A percentile compares a stretch with the other conserved stretches of the same genome.
Conservation (phyloP, 2,888 invertebrate species). For the Gymnoscelis rufifasciata region DNA sequence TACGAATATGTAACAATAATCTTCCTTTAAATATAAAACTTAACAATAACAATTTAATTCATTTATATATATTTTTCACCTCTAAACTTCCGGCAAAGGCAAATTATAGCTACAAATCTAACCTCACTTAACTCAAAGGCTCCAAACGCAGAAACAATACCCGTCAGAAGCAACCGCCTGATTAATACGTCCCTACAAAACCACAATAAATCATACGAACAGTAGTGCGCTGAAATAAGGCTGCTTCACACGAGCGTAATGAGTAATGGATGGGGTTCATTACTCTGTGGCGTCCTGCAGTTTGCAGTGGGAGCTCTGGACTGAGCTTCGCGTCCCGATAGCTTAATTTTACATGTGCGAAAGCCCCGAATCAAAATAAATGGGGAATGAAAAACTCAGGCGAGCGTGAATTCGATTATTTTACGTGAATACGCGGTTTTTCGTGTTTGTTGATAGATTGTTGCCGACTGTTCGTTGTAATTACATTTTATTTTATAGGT, state of each 20-base stretch:
- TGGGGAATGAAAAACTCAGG: not conserved
- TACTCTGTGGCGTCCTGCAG: conserved; percentile 64
- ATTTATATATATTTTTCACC: no score
- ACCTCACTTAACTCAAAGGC: conserved; percentile 6
- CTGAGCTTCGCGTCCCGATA: not conserved
- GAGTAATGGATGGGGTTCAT: conserved; percentile 61
- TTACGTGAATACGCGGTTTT: not conserved
- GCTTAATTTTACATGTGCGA: not conserved
- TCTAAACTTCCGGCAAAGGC: no score
- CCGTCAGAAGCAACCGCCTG: conserved; percentile 27
- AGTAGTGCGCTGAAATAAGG: conserved; percentile 56
- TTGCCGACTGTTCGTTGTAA: not conserved
- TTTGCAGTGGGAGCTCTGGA: conserved; percentile 30
- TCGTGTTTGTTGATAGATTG: not conserved
- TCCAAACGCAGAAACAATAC: conserved; percentile 21
- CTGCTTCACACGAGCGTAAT: conserved; percentile 55
- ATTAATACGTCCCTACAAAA: conserved; percentile 34
- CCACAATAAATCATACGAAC: conserved; percentile 33
- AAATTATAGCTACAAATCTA: not conserved
- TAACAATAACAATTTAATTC: no score
- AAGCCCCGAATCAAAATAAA: not conserved
- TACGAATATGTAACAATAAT: no score
- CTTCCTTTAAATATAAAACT: no score
- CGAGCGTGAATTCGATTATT: not conserved
- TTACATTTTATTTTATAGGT: no score